Evolutionary conservation across 2,888 invertebrate genomes (phyloP).

Genomic region (Oithona nana): DNA sequence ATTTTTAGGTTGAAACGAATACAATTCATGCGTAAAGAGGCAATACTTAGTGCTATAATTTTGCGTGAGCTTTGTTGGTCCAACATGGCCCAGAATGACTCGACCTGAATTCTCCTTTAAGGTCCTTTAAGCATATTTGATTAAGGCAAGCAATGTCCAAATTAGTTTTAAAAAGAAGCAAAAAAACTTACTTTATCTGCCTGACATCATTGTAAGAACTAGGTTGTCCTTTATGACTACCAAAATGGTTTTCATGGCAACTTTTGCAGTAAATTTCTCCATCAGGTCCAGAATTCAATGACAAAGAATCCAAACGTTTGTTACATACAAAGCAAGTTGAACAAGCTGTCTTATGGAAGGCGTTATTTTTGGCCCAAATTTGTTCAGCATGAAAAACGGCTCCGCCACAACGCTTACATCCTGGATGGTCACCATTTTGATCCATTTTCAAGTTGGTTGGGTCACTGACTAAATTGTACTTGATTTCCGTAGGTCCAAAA

Average conservation of each 20-base stretch:
- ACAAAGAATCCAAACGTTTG: not conserved
- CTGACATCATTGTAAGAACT: not conserved
- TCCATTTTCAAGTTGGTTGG: not conserved
- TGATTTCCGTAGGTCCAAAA: not conserved
- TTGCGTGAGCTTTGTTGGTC: too few species aligned
- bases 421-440: not conserved
- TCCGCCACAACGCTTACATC: not conserved
- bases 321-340: not conserved
- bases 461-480: not conserved
- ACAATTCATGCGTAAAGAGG: too few species aligned
- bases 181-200: not conserved
- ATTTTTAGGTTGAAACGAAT: too few species aligned
- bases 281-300: not conserved
- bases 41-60: too few species aligned
- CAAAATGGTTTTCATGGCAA: not conserved
- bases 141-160: too few species aligned
- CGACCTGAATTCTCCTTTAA: too few species aligned
- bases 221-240: not conserved
- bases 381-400: not conserved
- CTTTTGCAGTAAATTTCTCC: constrained; percentile 8
- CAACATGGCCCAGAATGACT: too few species aligned
- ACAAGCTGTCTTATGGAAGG: not conserved
- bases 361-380: not conserved
- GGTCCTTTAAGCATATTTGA: too few species aligned
- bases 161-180: too few species aligned